Conservation (phyloP, 2,888 invertebrate species). For the Ophraella communa region DNA sequence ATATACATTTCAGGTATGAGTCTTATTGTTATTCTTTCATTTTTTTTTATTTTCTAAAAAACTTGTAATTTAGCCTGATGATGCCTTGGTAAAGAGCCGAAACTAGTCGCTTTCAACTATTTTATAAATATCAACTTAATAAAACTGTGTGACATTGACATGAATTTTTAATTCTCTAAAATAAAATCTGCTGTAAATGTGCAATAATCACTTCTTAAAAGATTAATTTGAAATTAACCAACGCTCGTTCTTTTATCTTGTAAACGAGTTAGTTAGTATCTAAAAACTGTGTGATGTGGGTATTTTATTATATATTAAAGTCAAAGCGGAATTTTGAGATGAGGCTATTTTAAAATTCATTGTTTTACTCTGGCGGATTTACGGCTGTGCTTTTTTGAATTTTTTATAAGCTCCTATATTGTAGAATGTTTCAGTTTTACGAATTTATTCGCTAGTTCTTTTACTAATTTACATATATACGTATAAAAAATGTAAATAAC, state of each 20-base stretch:
- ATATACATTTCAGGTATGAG: too few relatives aligned
- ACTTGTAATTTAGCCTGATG: too few relatives aligned
- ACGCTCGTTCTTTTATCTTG: not conserved
- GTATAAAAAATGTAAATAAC: too few relatives aligned
- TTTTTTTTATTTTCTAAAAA: too few relatives aligned
- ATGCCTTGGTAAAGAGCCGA: too few relatives aligned
- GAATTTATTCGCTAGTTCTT: slow-evolving; percentile 10
- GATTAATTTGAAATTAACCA: not conserved
- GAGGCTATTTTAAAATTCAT: slow-evolving; percentile 23
- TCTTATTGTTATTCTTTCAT: too few relatives aligned
- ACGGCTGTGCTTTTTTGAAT: slow-evolving; percentile 11
- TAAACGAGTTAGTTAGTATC: not conserved
- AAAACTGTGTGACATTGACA: too few relatives aligned
- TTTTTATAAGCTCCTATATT: slow-evolving; percentile 15
- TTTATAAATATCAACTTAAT: too few relatives aligned
- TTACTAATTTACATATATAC: not conserved
- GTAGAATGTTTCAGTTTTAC: not conserved
- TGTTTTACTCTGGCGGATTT: slow-evolving; percentile 17
- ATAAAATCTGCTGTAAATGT: too few relatives aligned
- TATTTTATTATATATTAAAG: slow-evolving; percentile 9
- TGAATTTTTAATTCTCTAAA: too few relatives aligned
- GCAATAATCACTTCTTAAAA: not conserved
- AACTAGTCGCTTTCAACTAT: too few relatives aligned
- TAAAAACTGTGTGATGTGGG: not conserved
- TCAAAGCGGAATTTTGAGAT: not conserved